These are phyloP conservation scores for Euproctis similis DNA, from an alignment of 2,888 invertebrate species.

Conservation along the genomic window DNA sequence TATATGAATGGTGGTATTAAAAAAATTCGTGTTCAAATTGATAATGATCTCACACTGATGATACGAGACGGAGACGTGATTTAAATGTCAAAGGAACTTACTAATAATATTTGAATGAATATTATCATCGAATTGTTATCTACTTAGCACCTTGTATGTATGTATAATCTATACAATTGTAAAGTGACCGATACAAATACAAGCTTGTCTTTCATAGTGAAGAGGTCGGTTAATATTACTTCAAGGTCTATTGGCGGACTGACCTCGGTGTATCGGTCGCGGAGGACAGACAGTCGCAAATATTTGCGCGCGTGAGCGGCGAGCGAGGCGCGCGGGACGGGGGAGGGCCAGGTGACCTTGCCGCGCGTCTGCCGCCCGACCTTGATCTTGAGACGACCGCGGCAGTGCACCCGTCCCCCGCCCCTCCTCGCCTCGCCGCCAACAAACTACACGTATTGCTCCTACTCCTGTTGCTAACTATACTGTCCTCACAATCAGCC, in stretches of 20 bases:
- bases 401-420: constrained; percentile 38
- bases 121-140: too few species aligned
- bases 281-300: constrained; percentile 74
- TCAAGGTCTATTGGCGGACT: constrained; percentile 68
- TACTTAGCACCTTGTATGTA: too few species aligned
- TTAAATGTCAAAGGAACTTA: too few species aligned
- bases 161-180: constrained; percentile 15
- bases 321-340: constrained; percentile 8
- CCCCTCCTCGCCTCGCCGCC: too few species aligned
- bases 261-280: constrained; percentile 75
- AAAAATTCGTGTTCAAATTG: too few species aligned
- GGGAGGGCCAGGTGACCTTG: constrained; percentile 56
- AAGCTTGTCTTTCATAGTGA: constrained; percentile 53
- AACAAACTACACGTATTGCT: constrained; percentile 43
- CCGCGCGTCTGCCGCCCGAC: constrained; percentile 65
- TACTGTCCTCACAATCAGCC: constrained; percentile 12
- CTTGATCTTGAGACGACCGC: constrained; percentile 77
- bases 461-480: constrained; percentile 38
- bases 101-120: too few species aligned
- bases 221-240: constrained; percentile 68
- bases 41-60: too few species aligned
- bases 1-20: too few species aligned
- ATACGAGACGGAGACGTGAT: too few species aligned
- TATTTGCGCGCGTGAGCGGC: constrained; percentile 64
- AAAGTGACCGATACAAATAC: constrained; percentile 48